Evolutionary conservation across 2,113 vertebrate genomes (phyloP), one percentile per base, ranked within the genome.

Genomic region (Mormoops blainvillei): DNA sequence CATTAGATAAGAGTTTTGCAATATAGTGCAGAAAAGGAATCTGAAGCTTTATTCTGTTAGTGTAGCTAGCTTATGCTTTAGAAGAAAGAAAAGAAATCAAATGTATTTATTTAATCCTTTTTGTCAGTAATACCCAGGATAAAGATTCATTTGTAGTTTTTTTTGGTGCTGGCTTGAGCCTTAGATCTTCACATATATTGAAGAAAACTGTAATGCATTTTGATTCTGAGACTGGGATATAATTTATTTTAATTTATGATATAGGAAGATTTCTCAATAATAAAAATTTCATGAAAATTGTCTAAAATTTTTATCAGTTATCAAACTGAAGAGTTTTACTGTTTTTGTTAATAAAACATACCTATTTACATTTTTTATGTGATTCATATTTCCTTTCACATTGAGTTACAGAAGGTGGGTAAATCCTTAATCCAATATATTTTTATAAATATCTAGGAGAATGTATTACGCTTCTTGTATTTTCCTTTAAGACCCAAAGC

Each of bases 81-180:
- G 80, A 80, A 92, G 76, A 93, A 94, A 96, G 68, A 78, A 94
- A 94, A 95, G 1, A 90, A 96, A 94, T 95, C 65, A 94, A 96
- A 96, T 48, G 19, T 71, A 96, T 96, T 85, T 94, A 94, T 96
- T 96, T 95, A 97, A 96, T 97, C 92, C 67, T 81, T 96, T 95
- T 92, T 96, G 87, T 94, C 80, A 85, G 85, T 94, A 94, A 96
- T 82, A 95, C 41, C 76, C 45, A 92, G 65, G 71, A 86, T 97
- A 85, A 96, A 92, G 92, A 97, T 96, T 90, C 76, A 92, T 96
- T 77, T 96, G 48, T 96, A 94, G 52, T 54, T 78, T 94, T 96
- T 92, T 91, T 76, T 8, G 84, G 82, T 92, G 7, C 68, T 89
- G 24, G 86, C 28, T 68, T 89, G 87, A 87, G 58, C 80, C 84